Evolutionary conservation across 2,797 vertebrate genomes (phyloP), one percentile per base, ranked within the genome.

Genomic region (Gambelia wislizenii): DNA sequence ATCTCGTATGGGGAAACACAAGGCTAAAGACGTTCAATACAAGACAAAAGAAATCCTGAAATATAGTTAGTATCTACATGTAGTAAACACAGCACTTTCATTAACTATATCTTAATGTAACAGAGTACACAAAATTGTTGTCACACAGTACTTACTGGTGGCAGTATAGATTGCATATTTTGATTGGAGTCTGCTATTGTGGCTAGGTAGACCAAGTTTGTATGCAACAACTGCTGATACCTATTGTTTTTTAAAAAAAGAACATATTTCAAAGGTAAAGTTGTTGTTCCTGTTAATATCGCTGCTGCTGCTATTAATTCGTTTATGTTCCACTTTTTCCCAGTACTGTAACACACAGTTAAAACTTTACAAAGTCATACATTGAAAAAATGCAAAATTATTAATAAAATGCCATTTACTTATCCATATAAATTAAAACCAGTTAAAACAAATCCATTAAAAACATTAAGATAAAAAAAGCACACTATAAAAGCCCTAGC

Each of bases 121-220:
- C 1, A 79, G 20, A 44, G 13, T 18, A 52, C 18, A 44, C 22
- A 83, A 13, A 56, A 84, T 42, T 3, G 80, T 20, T 82, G 88
- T 76, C 44, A 90, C 39, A 64, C 75, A 86, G 84, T 98, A 99
- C 99, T 99, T 97, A 99, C 99, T 95, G 99, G 99, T 93, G 99
- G 99, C 93, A 99, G 98, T 91, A 99, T 98, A 94, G 99, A 98
- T 96, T 99, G 99, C 98, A 99, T 99, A 95, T 99, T 99, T 96
- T 99, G 99, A 97, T 99, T 99, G 90, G 99, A 99, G 96, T 99
- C 99, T 97, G 99, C 99, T 98, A 99, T 99, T 87, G 99, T 99
- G 52, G 99, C 99, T 96, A 99, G 97, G 96, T 99, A 99, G 93
- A 99, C 99, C 97, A 99, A 95, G 96, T 99, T 99, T 96, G 99